phyloP scores from a whole-genome alignment of 2,888 invertebrate species.

The Nomada hirtipes region DNA sequence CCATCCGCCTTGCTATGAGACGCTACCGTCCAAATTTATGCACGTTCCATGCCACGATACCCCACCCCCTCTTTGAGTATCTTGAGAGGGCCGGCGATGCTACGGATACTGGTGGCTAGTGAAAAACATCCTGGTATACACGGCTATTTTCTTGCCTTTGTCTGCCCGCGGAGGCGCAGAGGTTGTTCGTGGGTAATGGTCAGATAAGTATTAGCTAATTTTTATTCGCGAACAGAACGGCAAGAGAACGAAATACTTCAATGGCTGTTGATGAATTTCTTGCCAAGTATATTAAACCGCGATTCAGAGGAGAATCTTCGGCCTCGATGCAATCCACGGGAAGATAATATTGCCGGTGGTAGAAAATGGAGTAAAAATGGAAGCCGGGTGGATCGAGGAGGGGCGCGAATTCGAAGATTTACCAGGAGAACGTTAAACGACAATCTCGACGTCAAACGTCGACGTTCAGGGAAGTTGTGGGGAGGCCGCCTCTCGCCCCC shows the following conservation, averaged over 20 bases:
- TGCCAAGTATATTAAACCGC: background rate
- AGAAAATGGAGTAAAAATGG: background rate
- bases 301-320: background rate
- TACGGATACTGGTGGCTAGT: background rate
- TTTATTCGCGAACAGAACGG: background rate
- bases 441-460: conserved; percentile 53
- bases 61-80: background rate
- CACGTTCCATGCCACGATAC: conserved; percentile 71
- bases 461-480: conserved; percentile 62
- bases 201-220: conserved; percentile 21
- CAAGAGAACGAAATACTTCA: too few relatives aligned
- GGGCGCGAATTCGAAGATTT: background rate
- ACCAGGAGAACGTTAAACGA: conserved; percentile 53
- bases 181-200: background rate
- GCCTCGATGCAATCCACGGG: background rate
- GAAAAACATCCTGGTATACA: conserved; percentile 24
- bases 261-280: background rate
- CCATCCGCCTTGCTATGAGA: conserved; percentile 77
- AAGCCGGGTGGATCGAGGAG: background rate
- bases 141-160: conserved; percentile 28
- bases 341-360: background rate
- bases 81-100: conserved; percentile 14
- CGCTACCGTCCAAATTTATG: conserved; percentile 78
- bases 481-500: conserved; percentile 22
- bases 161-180: background rate